Conservation (phyloP, 35 echinoderm and acorn worm genomes). For the Eucidaris tribuloides region DNA sequence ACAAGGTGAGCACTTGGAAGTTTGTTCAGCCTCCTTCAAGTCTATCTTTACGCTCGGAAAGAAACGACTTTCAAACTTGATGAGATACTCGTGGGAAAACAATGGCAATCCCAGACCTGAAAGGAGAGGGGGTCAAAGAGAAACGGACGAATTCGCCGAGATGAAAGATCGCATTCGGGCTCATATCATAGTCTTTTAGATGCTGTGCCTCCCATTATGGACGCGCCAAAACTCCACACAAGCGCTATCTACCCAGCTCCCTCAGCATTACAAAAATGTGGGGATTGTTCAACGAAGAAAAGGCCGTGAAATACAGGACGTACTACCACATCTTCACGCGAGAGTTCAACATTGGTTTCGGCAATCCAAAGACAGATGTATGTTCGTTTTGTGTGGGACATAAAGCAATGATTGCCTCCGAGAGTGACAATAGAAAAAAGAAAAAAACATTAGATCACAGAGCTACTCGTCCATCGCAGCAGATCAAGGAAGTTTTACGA, state of each 20-base stretch:
- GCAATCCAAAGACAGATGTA: conserved; percentile 36
- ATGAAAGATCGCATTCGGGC: background rate
- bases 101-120: too few species aligned
- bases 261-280: conserved; percentile 14
- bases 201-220: conserved; percentile 36
- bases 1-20: too few species aligned
- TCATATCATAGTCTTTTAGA: conserved; percentile 17
- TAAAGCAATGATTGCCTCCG: background rate
- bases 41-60: too few species aligned
- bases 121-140: too few species aligned
- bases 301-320: background rate
- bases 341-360: conserved; percentile 45
- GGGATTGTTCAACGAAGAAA: background rate
- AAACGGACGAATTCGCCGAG: too few species aligned
- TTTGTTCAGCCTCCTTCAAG: too few species aligned
- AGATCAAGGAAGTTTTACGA: conserved; percentile 29
- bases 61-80: too few species aligned
- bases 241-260: background rate
- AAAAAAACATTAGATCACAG: conserved; percentile 10
- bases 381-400: conserved; percentile 21
- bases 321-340: conserved; percentile 35
- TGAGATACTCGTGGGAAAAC: too few species aligned
- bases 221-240: conserved; percentile 27
- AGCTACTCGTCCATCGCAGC: conserved; percentile 30
- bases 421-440: background rate